A percentile compares a stretch with the other conserved stretches of the same genome.
Evolutionary conservation across 2,888 invertebrate species (phyloP).

Genomic region (Mellilla xanthometata): DNA sequence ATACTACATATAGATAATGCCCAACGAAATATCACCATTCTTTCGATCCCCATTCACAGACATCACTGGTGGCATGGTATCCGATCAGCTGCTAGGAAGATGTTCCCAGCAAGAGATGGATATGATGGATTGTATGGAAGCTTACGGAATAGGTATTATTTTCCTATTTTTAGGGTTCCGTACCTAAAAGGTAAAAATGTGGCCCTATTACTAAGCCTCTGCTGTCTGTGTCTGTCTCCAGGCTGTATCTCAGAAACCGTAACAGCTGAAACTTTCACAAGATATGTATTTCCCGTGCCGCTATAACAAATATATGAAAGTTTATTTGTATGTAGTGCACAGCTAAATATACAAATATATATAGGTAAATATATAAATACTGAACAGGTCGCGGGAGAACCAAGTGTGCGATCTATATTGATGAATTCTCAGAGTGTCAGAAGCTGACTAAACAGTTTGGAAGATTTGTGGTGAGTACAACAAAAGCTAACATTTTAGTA

Average conservation of each 20-base stretch:
- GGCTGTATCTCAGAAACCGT: too few relatives aligned
- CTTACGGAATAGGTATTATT: slow-evolving; percentile 85
- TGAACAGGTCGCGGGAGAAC: slow-evolving; percentile 77
- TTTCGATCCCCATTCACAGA: slow-evolving; percentile 87
- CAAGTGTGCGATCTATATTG: slow-evolving; percentile 83
- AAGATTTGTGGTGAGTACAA: slow-evolving; percentile 79
- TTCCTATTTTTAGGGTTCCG: too few relatives aligned
- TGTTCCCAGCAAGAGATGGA: slow-evolving; percentile 87
- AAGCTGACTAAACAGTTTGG: slow-evolving; percentile 78
- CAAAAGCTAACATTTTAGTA: neutral
- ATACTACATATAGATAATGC: slow-evolving; percentile 30
- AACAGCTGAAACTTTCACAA: too few relatives aligned
- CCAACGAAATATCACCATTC: slow-evolving; percentile 74
- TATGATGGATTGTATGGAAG: slow-evolving; percentile 89
- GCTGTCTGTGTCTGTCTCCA: too few relatives aligned
- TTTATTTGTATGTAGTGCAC: too few relatives aligned
- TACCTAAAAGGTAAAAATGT: too few relatives aligned
- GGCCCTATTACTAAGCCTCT: too few relatives aligned
- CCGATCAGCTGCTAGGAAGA: slow-evolving; percentile 83
- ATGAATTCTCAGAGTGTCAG: slow-evolving; percentile 87
- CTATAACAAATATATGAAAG: too few relatives aligned
- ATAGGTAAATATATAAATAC: too few relatives aligned
- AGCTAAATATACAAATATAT: too few relatives aligned
- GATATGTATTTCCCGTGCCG: too few relatives aligned
- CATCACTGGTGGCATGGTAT: slow-evolving; percentile 83